Evolutionary conservation across 1,140 invertebrate species (phyloP), one percentile per base, ranked within the genome.

Genomic region (Drosophila persimilis): DNA sequence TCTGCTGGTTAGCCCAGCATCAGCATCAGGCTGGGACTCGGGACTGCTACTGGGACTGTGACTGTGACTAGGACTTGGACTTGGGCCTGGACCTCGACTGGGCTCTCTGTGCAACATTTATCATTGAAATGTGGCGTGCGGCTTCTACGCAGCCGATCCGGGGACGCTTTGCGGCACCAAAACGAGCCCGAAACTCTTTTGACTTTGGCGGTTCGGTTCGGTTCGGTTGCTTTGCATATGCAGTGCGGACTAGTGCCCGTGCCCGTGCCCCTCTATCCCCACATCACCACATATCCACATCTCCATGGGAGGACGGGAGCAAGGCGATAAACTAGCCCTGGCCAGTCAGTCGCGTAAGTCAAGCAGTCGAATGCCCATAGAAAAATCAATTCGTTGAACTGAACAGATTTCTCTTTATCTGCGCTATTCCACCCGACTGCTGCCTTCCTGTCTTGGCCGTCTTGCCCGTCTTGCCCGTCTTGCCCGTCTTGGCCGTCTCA

Each of bases 81-180:
- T 44, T 26, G 61, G 39, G 51, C 29, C 9, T 22, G 43, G 51
- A 39, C 31, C 50, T 41, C 48, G 61, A 26, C 41, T 65, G 63
- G 51, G 52, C 73, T 77, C 73, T 77, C 81, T 59, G 73, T 50
- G 60, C 65, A 75, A 83, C 83, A 88, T 88, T 88, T 88, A 88
- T 88, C 83, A 88, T 88, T 88, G 83, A 88, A 88, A 88, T 88
- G 83, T 88, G 79, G 83, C 83, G 83, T 78, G 74, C 80, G 73
- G 80, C 54, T 64, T 80, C 67, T 88, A 86, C 83, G 81, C 80
- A 84, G 79, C 65, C 56, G 64, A 65, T 66, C 62, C 67, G 60
- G 57, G 47, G 77, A 60, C 51, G 78, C 79, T 88, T 88, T 88
- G 83, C 83, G 78, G 83, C 83, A 88, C 83, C 83, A 86, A 86